A percentile compares a stretch with the other conserved stretches of the same genome.
phyloP scores from a whole-genome alignment of 2,888 invertebrate genomes.

The Dasypogon diadema region DNA sequence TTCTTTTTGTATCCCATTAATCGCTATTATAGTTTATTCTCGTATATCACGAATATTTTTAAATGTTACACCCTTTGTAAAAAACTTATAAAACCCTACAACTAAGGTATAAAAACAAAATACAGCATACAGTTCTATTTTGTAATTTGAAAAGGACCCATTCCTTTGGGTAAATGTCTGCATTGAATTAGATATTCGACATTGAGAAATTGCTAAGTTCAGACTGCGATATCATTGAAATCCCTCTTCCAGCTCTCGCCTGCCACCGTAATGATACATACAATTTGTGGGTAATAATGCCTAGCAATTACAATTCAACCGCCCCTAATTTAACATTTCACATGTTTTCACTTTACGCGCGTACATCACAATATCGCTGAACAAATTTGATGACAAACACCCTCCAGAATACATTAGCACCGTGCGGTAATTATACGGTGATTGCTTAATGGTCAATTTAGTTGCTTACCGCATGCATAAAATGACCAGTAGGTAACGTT shows the following conservation, averaged over 20 bases:
- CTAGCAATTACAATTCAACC: constrained; percentile 7
- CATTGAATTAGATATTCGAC: no score
- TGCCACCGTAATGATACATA: neutral
- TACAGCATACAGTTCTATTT: no score
- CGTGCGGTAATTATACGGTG: neutral
- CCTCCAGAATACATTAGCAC: neutral
- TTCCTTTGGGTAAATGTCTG: no score
- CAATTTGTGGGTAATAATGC: neutral
- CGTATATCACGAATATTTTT: no score
- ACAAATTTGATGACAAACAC: neutral
- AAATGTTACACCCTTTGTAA: no score
- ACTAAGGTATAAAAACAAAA: no score
- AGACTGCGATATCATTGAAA: neutral
- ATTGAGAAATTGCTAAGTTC: neutral
- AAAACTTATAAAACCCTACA: no score
- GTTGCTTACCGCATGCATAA: neutral
- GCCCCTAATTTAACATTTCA: neutral
- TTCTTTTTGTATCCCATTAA: no score
- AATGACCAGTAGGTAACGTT: neutral
- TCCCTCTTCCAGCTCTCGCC: neutral
- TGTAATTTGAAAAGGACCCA: no score
- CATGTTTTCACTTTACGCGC: neutral
- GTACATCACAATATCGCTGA: neutral
- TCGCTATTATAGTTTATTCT: no score
- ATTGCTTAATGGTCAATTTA: neutral